A percentile compares a stretch with the other conserved stretches of the same genome.
Conservation (phyloP, 2,113 vertebrate genomes). For the Bufo gargarizans region DNA sequence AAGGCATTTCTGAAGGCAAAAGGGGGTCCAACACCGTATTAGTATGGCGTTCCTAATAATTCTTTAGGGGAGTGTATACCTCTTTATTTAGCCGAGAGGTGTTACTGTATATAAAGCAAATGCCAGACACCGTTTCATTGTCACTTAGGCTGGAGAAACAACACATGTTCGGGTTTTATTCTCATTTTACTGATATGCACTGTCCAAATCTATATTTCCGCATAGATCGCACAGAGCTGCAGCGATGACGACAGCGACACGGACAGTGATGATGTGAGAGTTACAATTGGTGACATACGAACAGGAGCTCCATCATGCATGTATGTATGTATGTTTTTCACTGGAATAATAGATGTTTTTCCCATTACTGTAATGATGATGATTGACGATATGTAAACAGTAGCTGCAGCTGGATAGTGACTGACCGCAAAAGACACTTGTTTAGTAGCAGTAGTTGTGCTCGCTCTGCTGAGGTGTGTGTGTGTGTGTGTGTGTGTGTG, state of each 20-base stretch:
- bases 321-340: constrained; percentile 61
- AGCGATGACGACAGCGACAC: constrained; percentile 74
- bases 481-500: no score
- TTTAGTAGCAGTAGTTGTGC: no score
- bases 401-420: no score
- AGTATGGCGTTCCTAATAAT: no score
- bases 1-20: no score
- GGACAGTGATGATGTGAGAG: constrained; percentile 74
- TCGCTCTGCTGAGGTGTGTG: no score
- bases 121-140: no score
- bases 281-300: constrained; percentile 78
- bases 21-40: no score
- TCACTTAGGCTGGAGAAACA: background rate
- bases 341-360: background rate
- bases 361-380: background rate
- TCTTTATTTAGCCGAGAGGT: background rate
- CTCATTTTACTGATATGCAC: background rate
- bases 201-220: constrained; percentile 2
- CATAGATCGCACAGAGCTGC: constrained; percentile 68
- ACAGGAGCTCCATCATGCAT: constrained; percentile 72
- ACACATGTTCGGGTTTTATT: background rate
- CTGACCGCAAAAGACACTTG: no score
- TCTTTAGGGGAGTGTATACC: no score
- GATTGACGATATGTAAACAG: no score
- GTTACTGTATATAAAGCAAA: no score